Evolutionary conservation across 2,888 invertebrate species (phyloP).

Genomic region (Eristalis intricaria): DNA sequence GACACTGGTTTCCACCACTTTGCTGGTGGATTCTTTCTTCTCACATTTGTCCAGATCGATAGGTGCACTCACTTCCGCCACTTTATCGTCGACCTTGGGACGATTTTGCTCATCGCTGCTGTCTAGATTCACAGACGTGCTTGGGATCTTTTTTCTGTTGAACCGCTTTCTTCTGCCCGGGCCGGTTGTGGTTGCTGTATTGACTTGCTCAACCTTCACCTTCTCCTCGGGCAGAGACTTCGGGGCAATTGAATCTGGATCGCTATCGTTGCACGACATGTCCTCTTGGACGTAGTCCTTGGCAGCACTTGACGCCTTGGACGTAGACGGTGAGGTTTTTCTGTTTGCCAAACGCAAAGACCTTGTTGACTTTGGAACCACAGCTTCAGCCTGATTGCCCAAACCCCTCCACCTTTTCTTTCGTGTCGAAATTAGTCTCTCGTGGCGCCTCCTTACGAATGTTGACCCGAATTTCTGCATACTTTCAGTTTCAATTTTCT

Average conservation of each 20-base stretch:
- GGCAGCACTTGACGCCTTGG: not conserved
- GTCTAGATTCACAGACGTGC: constrained; percentile 12
- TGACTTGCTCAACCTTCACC: not conserved
- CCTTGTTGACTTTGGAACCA: constrained; percentile 27
- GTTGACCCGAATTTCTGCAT: constrained; percentile 44
- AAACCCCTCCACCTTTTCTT: constrained; percentile 53
- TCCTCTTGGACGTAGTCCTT: constrained; percentile 7
- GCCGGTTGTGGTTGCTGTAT: not conserved
- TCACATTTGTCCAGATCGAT: constrained; percentile 48
- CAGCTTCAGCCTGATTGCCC: constrained; percentile 19
- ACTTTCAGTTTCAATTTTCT: constrained; percentile 41
- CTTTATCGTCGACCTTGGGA: not conserved
- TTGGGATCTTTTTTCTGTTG: constrained; percentile 47
- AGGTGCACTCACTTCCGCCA: not conserved
- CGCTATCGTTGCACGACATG: not conserved
- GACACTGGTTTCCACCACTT: constrained; percentile 17
- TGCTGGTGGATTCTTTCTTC: constrained; percentile 25
- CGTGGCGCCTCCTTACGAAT: constrained; percentile 46
- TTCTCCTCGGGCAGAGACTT: constrained; percentile 3
- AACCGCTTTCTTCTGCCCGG: constrained; percentile 47
- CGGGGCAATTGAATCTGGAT: not conserved
- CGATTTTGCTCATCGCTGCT: constrained; percentile 44
- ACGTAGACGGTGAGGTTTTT: constrained; percentile 11
- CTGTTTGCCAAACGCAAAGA: constrained; percentile 56
- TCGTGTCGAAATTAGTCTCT: constrained; percentile 37